Evolutionary conservation across 1,140 invertebrate species (phyloP), one percentile per base, ranked within the genome.

Genomic region (Drosophila subpulchrella): DNA sequence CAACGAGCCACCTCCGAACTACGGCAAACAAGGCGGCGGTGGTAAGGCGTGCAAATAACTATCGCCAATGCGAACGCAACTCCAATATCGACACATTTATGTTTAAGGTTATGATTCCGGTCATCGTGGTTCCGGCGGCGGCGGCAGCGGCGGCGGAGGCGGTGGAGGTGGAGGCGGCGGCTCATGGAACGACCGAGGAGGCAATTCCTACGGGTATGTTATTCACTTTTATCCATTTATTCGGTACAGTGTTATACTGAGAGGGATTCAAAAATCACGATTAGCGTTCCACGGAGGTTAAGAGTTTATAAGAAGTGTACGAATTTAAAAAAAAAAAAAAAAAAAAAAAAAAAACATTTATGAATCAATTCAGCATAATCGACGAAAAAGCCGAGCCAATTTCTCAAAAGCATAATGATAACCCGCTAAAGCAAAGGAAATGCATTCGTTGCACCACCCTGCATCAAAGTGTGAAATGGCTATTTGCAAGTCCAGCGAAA

Each of bases 171-270:
- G 32, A 8, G 92, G 91, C 6, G 90, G 93, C 4, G 93, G 83
- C 48, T 89, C 80, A 12, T 81, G 92, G 80, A 82, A 90, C 70
- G 75, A 91, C 73, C 77, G 92, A 81, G 60, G 88, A 77, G 61
- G 91, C 72, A 93, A 93, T 46, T 91, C 93, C 54, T 94, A 94
- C 89, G 92, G 93, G 80, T 93, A 94, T 79, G 93, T 94, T 78
- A 94, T 93, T 76, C 85, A 56, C 59, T 68, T 67, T 92, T 93
- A 50, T 91, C 91, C 63, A 82, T 13, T 62, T 56, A 17, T 32
- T 34, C n/a, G 51, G 51, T 50, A 42, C 17, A 44, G 42, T 10
- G 42, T 10, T 2, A 20, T 10, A 34, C 7, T 3, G 32, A 34
- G 32, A 34, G 32, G 32, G 32, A 34, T 34, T 10, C 32, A 34